Evolutionary conservation across 2,113 vertebrate genomes (phyloP), one percentile per base, ranked within the genome.

Genomic region (Vulpes vulpes): DNA sequence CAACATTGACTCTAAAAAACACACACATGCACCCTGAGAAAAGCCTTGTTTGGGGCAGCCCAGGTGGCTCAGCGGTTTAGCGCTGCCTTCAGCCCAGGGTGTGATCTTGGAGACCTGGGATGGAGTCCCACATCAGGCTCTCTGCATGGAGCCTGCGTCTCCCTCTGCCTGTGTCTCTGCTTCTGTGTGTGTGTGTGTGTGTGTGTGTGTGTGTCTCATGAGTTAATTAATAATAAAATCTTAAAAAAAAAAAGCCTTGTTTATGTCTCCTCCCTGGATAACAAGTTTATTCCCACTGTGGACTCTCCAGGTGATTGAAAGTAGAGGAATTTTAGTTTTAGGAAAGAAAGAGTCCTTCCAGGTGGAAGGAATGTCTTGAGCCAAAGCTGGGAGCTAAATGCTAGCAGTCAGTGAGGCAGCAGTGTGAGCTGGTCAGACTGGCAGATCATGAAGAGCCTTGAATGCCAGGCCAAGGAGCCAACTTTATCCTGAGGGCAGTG

Each of bases 21-120:
- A 80, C 59, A 93, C 51, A 84, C 27, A 51, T 20, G 55, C 64
- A 74, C 57, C 71, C 81, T 64, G 86, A 65, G 79, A 95, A 93
- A 57, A 94, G 17, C 30, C 35, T 89, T 82, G n/a, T 64, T 91
- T 94, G 43, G 43, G 43, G 43, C 43, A 43, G 43, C 43, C 43
- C 43, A 43, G 43, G 43, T 43, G 43, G 43, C 43, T 43, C 43
- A 43, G 43, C 43, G 43, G 43, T 43, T 43, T 43, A 43, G 43
- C 43, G 43, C 43, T 6, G 43, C 43, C 43, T 43, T 43, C 43
- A 43, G 43, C 43, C 43, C 43, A 43, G 43, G 43, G 43, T 43
- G 43, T 43, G 43, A 43, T 43, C 43, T 7, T 43, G 43, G 43
- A 43, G 43, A 43, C 43, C 43, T 43, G 43, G 43, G 43, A 43